phyloP scores from a whole-genome alignment of 2,113 vertebrate species.

The Siniperca knerii region DNA sequence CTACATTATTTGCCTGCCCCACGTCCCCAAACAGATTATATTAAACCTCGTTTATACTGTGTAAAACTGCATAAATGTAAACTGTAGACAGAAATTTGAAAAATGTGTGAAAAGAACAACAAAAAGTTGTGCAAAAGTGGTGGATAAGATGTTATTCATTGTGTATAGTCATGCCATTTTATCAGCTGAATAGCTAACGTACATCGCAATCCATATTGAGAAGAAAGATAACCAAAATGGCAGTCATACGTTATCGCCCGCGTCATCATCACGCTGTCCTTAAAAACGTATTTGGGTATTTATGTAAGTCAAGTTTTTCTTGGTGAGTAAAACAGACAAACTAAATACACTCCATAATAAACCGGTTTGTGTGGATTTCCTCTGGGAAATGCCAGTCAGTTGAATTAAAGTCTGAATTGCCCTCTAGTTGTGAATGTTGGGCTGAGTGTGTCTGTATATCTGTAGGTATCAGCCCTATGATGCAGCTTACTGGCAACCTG shows the following conservation, averaged over 20 bases:
- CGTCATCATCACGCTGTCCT: conserved; percentile 7
- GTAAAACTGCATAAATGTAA: not conserved
- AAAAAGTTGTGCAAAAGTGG: not conserved
- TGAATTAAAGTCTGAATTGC: conserved; percentile 10
- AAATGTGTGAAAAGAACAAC: not conserved
- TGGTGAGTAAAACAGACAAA: not conserved
- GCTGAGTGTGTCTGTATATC: conserved; percentile 11
- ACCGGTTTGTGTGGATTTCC: no score
- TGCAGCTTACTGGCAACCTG: conserved; percentile 15
- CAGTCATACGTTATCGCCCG: not conserved
- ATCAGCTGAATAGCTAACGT: conserved; percentile 1
- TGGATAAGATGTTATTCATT: not conserved
- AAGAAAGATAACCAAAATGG: not conserved
- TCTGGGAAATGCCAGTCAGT: conserved; percentile 6
- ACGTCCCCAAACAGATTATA: not conserved
- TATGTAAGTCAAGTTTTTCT: conserved; percentile 13
- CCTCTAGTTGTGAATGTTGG: not conserved
- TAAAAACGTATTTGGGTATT: not conserved
- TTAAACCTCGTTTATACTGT: not conserved
- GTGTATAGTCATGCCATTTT: not conserved
- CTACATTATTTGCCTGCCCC: not conserved
- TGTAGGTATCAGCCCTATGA: conserved; percentile 11
- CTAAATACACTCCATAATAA: no score
- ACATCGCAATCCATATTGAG: not conserved
- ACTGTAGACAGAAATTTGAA: not conserved